These are phyloP conservation scores for Eleutherodactylus coqui DNA, from an alignment of 2,797 vertebrate species.

Conservation along the genomic window DNA sequence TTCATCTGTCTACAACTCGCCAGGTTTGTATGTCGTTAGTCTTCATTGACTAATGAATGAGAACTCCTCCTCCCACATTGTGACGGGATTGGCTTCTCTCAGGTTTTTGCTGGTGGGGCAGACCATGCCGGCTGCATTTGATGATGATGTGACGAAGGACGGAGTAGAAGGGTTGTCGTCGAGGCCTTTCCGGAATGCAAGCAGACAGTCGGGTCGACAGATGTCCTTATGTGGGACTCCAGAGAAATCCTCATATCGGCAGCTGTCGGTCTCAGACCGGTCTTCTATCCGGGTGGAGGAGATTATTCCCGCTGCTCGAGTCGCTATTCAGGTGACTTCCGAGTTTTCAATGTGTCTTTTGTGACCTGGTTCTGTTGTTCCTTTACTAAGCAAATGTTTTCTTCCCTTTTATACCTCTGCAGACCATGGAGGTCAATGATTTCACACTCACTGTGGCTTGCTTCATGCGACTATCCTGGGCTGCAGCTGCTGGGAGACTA, in stretches of 20 bases:
- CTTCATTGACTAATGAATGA: not conserved
- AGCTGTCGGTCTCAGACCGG: conserved; percentile 95
- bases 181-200: conserved; percentile 92
- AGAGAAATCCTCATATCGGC: conserved; percentile 94
- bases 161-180: conserved; percentile 91
- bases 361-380: not conserved
- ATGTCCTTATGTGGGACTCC: conserved; percentile 95
- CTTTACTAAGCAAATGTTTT: not conserved
- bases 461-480: conserved; percentile 98
- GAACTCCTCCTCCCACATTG: not conserved
- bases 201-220: conserved; percentile 86
- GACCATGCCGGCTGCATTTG: conserved; percentile 89
- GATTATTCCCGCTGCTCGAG: conserved; percentile 95
- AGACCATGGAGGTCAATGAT: conserved; percentile 98
- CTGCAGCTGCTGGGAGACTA: conserved; percentile 93
- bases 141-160: conserved; percentile 90
- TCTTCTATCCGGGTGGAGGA: conserved; percentile 98
- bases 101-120: conserved; percentile 97
- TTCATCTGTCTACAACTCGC: conserved; percentile 98
- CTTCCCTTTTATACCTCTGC: conserved; percentile 37
- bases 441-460: conserved; percentile 97
- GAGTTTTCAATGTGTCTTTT: not conserved
- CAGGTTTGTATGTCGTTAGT: conserved; percentile 76
- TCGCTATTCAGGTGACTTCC: conserved; percentile 89
- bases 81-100: not conserved